Evolutionary conservation across 2,797 vertebrate genomes (phyloP).

Genomic region (Jordanella pulchra): DNA sequence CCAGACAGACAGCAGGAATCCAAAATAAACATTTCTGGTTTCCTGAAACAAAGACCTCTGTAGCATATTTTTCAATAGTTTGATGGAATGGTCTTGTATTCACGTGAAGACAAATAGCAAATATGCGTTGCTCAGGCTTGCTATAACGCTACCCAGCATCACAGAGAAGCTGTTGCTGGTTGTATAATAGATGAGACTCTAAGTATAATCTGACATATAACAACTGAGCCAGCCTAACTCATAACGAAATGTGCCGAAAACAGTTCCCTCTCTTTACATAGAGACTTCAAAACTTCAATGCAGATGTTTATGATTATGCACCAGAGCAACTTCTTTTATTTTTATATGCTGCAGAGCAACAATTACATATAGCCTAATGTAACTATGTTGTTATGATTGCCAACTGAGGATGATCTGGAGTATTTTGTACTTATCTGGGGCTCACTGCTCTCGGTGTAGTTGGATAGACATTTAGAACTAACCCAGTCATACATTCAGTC

Average conservation of each 20-base stretch:
- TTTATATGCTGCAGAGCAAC: conserved; percentile 80
- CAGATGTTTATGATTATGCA: conserved; percentile 75
- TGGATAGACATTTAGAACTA: conserved; percentile 41
- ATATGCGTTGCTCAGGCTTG: conserved; percentile 66
- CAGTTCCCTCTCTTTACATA: conserved; percentile 61
- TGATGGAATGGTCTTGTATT: conserved; percentile 21
- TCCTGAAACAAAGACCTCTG: background rate
- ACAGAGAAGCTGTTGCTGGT: conserved; percentile 63
- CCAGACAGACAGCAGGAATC: conserved; percentile 28
- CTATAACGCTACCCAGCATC: conserved; percentile 42
- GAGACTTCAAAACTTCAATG: conserved; percentile 60
- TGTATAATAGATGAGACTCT: conserved; percentile 46
- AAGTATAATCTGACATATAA: conserved; percentile 55
- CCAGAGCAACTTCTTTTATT: conserved; percentile 82
- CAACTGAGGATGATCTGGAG: conserved; percentile 68
- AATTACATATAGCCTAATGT: conserved; percentile 69
- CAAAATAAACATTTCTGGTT: conserved; percentile 7
- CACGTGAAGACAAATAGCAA: conserved; percentile 41
- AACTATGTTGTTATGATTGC: conserved; percentile 71
- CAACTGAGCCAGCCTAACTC: conserved; percentile 69
- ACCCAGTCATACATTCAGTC: conserved; percentile 31
- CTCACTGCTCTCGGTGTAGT: conserved; percentile 60
- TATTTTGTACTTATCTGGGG: conserved; percentile 73
- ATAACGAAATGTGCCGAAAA: conserved; percentile 57
- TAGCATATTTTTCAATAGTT: conserved; percentile 16